Evolutionary conservation across 2,888 invertebrate species (phyloP), one percentile per base, ranked within the genome.

Genomic region (Blomia tropicalis): DNA sequence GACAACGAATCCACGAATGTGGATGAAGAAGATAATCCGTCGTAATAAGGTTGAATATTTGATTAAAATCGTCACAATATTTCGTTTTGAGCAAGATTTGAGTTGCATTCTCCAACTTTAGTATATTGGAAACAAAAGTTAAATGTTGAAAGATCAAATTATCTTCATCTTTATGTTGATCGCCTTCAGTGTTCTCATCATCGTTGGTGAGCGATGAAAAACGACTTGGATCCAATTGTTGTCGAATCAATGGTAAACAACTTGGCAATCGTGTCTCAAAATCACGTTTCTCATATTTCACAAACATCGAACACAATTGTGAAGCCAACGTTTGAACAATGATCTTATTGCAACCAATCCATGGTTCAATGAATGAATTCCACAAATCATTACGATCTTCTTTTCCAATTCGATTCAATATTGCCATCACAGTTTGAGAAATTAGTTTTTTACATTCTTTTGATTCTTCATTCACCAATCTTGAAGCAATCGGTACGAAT

Each of bases 1-100:
- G 80, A 53, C 87, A 75, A 61, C 90, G 80, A 0, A 92, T 87
- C 90, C 90, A 90, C 32, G 82, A 79, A 71, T 92, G 91, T 17
- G 87, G 84, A 73, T 92, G 83, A 0, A 79, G 82, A 19, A 92
- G 72, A 47, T 87, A 63, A 29, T 25, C 22, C 1, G 36, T 23
- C 30, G 43, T 27, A 58, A 63, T 41, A 30, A 78, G 60, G 1
- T 43, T 27, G 2, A 60, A 60, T n/a, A 65, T 63, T 14, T 17
- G 1, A 31, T 60, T 65, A 0, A 58, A 30, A 19, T 63, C 29
- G 4, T 60, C 58, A 17, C 5, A 27, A 25, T 23, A 63, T 22
- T 30, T 44, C 25, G n/a, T 44, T 30, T 61, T 60, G 19, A 17
- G 23, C 23, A 65, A 41, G 1, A 63, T 23, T 23, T 62, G 29